Conservation (phyloP, 2,113 vertebrate genomes). For the Ictalurus punctatus region DNA sequence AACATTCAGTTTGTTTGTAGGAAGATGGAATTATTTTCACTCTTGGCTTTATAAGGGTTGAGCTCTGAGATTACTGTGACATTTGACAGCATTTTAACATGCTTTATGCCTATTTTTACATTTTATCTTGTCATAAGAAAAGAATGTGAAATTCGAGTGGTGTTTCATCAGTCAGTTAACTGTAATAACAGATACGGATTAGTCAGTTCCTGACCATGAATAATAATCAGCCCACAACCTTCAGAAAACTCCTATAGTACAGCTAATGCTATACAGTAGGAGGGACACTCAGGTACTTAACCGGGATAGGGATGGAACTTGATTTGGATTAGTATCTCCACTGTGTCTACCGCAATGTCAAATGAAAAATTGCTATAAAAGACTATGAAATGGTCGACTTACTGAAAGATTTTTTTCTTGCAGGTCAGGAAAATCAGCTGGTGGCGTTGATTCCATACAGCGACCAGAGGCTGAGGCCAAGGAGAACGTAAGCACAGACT, state of each 20-base stretch:
- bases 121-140: background rate
- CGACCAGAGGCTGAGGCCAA: slow-evolving; percentile 79
- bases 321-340: background rate
- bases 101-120: background rate
- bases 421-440: slow-evolving; percentile 97
- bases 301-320: background rate
- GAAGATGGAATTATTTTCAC: background rate
- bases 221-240: background rate
- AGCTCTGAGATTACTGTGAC: background rate
- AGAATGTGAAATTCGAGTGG: background rate
- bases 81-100: background rate
- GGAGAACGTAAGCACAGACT: slow-evolving; percentile 80
- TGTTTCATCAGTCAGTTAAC: background rate
- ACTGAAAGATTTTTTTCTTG: slow-evolving; percentile 31
- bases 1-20: background rate
- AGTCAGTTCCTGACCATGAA: background rate
- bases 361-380: background rate
- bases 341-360: background rate
- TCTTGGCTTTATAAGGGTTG: background rate
- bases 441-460: slow-evolving; percentile 98
- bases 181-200: background rate
- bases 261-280: background rate
- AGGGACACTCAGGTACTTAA: background rate
- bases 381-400: background rate
- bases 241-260: background rate